These are phyloP conservation scores for Hylaea fasciaria DNA, from an alignment of 2,888 invertebrate genomes.

Conservation along the genomic window DNA sequence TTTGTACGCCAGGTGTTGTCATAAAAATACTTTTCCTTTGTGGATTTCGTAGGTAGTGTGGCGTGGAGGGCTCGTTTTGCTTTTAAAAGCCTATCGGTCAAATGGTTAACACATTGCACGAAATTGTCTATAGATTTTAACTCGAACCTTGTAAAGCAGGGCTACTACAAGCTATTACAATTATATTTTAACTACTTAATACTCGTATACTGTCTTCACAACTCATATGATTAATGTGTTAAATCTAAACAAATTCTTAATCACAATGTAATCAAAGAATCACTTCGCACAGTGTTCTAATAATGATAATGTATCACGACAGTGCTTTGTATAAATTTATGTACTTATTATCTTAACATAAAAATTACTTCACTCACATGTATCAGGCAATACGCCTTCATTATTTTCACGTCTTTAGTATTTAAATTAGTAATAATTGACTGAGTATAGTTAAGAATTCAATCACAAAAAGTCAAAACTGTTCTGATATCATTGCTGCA, in stretches of 20 bases:
- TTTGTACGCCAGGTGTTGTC: no score
- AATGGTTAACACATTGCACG: slow-evolving; percentile 1
- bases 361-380: slow-evolving; percentile 44
- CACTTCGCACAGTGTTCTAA: background rate
- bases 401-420: slow-evolving; percentile 49
- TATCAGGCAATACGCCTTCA: slow-evolving; percentile 27
- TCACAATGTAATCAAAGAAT: background rate
- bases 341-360: slow-evolving; percentile 33
- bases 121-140: background rate
- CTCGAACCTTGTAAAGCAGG: background rate
- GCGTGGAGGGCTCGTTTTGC: no score
- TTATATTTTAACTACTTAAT: background rate
- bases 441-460: slow-evolving; percentile 78
- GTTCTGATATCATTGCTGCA: slow-evolving; percentile 62
- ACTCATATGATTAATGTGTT: background rate
- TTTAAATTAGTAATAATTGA: slow-evolving; percentile 73
- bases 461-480: slow-evolving; percentile 61
- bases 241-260: slow-evolving; percentile 1
- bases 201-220: background rate
- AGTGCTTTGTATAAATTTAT: slow-evolving; percentile 28
- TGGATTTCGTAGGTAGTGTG: no score
- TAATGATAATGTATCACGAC: background rate
- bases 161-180: background rate
- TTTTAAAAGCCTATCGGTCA: no score
- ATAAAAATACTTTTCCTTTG: no score